These are phyloP conservation scores for Montipora efflorescens DNA, from an alignment of 64 coral and sea anemone genomes.

Conservation along the genomic window DNA sequence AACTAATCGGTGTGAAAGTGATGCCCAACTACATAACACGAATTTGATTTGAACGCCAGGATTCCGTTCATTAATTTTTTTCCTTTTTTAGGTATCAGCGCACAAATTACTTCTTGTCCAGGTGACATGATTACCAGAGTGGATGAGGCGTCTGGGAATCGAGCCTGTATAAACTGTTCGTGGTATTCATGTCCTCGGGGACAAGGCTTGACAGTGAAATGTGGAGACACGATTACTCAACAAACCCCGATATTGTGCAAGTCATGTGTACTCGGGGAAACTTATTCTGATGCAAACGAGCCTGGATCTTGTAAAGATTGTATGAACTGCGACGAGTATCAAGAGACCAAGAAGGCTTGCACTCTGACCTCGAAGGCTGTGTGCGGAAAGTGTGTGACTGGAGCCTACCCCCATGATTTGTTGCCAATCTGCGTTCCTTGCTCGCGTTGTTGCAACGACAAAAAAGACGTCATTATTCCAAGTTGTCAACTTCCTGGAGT, in stretches of 20 bases:
- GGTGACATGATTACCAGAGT: neutral
- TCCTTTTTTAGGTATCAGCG: neutral
- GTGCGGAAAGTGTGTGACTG: conserved; percentile 31
- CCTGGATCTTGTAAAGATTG: conserved; percentile 34
- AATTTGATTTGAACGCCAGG: neutral
- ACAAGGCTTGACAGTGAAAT: conserved; percentile 1
- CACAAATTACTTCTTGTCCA: neutral
- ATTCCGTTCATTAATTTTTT: neutral
- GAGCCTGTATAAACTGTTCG: neutral
- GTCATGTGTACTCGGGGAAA: conserved; percentile 41
- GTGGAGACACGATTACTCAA: conserved; percentile 1
- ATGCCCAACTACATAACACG: too few species aligned
- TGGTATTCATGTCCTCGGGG: neutral
- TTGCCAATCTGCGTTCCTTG: conserved; percentile 8
- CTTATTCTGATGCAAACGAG: conserved; percentile 20
- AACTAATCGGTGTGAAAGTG: too few species aligned
- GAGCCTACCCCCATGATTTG: neutral
- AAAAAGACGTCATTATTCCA: neutral
- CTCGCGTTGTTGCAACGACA: conserved; percentile 61
- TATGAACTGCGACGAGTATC: conserved; percentile 12
- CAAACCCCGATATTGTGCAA: neutral
- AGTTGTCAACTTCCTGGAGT: conserved; percentile 18
- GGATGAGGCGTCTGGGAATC: neutral
- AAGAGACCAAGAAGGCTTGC: neutral
- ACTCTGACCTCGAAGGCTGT: conserved; percentile 1